These are phyloP conservation scores for Tachina grossa DNA, from an alignment of 2,888 invertebrate species.

Conservation along the genomic window DNA sequence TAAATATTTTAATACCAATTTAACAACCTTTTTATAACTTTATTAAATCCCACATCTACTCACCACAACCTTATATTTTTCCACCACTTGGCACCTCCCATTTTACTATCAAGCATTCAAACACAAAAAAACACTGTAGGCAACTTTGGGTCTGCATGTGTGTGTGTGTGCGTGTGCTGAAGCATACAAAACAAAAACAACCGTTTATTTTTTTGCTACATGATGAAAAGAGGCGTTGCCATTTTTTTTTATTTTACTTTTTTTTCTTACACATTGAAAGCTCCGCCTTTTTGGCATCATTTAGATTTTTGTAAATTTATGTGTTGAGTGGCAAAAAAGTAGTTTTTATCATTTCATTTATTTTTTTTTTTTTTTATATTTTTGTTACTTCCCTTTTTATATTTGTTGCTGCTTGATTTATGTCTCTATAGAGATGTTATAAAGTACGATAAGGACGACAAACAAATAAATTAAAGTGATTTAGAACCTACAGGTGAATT, in stretches of 20 bases:
- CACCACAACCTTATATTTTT: background rate
- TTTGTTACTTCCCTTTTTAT: slow-evolving; percentile 12
- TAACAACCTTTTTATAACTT: background rate
- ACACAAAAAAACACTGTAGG: slow-evolving; percentile 4
- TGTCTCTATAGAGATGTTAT: slow-evolving; percentile 57
- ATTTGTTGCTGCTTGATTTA: slow-evolving; percentile 57
- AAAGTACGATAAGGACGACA: slow-evolving; percentile 47
- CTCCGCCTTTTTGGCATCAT: slow-evolving; percentile 68
- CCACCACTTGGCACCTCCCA: slow-evolving; percentile 66
- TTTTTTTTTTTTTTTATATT: background rate
- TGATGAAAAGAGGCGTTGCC: slow-evolving; percentile 64
- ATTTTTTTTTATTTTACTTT: slow-evolving; percentile 43
- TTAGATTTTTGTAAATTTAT: slow-evolving; percentile 60
- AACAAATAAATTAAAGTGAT: slow-evolving; percentile 57
- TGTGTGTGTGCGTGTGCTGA: background rate
- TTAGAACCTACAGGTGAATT: slow-evolving; percentile 54
- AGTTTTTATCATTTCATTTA: slow-evolving; percentile 47
- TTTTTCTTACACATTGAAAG: slow-evolving; percentile 47
- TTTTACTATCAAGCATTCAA: slow-evolving; percentile 27
- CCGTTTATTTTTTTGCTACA: slow-evolving; percentile 21
- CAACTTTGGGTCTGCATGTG: slow-evolving; percentile 3
- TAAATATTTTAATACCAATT: too few species aligned
- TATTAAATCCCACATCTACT: background rate
- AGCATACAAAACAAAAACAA: background rate
- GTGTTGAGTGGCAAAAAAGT: slow-evolving; percentile 63